phyloP scores from a whole-genome alignment of 2,113 vertebrate genomes.

The Oreochromis tanganicae region DNA sequence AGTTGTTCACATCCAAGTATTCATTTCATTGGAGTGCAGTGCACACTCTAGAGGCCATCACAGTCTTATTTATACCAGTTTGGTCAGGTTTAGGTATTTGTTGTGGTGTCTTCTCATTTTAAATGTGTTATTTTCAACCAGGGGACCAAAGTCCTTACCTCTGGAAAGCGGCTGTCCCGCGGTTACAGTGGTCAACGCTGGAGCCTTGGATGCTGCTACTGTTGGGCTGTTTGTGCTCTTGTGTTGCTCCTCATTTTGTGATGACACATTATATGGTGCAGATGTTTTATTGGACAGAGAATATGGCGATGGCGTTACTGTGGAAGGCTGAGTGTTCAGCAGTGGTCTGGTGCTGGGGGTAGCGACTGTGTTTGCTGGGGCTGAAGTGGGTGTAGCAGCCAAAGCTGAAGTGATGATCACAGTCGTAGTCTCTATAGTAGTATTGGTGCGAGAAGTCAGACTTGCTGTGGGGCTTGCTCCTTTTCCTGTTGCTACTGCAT shows the following conservation, averaged over 20 bases:
- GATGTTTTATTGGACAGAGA: rapidly evolving
- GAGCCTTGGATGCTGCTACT: rapidly evolving
- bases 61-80: background rate
- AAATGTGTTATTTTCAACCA: background rate
- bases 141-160: background rate
- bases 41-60: background rate
- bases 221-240: background rate
- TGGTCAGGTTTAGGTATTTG: background rate
- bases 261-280: rapidly evolving
- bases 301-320: background rate
- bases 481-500: background rate
- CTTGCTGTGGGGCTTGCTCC: background rate
- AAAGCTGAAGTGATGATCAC: rapidly evolving
- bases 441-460: rapidly evolving
- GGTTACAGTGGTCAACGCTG: background rate
- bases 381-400: rapidly evolving
- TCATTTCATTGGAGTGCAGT: background rate
- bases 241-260: background rate
- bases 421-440: background rate
- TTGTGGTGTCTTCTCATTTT: background rate
- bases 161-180: rapidly evolving
- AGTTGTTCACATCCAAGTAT: background rate
- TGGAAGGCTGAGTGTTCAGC: background rate
- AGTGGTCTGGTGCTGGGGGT: rapidly evolving
- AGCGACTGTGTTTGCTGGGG: rapidly evolving